phyloP scores from a whole-genome alignment of 2,113 vertebrate genomes.

The Toxotes jaculatrix region DNA sequence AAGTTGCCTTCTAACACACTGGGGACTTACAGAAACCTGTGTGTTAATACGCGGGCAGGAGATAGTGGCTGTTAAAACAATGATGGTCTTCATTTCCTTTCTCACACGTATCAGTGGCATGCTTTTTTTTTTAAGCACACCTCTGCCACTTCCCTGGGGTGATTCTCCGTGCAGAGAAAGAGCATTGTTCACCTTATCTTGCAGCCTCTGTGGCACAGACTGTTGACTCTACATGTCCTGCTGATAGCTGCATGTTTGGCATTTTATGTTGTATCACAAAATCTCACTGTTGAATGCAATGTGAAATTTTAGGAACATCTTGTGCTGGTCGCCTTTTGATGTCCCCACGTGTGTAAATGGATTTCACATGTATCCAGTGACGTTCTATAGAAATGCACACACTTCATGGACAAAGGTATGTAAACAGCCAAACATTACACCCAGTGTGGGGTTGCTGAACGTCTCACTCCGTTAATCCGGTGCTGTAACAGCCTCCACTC shows the following conservation, averaged over 20 bases:
- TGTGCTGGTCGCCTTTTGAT: too few species aligned
- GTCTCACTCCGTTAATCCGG: too few species aligned
- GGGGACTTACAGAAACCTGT: too few species aligned
- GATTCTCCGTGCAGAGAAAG: neutral
- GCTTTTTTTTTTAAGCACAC: too few species aligned
- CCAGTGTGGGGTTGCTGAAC: too few species aligned
- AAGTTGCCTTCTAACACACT: too few species aligned
- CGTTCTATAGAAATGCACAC: too few species aligned
- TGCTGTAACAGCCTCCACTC: too few species aligned
- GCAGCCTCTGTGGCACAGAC: neutral
- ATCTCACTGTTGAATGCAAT: neutral
- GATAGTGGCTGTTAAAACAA: conserved; percentile 3
- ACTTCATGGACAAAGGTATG: neutral
- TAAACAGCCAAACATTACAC: neutral
- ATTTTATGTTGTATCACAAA: neutral
- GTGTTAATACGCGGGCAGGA: neutral
- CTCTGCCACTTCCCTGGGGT: neutral
- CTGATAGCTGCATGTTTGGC: neutral
- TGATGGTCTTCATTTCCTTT: conserved; percentile 14
- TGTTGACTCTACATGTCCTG: neutral
- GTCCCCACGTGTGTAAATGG: neutral
- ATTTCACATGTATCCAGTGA: neutral
- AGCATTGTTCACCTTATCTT: conserved; percentile 39
- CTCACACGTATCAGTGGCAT: neutral
- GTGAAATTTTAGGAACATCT: neutral